These are phyloP conservation scores for Nebria brevicollis DNA, from an alignment of 2,888 invertebrate species.

Conservation along the genomic window DNA sequence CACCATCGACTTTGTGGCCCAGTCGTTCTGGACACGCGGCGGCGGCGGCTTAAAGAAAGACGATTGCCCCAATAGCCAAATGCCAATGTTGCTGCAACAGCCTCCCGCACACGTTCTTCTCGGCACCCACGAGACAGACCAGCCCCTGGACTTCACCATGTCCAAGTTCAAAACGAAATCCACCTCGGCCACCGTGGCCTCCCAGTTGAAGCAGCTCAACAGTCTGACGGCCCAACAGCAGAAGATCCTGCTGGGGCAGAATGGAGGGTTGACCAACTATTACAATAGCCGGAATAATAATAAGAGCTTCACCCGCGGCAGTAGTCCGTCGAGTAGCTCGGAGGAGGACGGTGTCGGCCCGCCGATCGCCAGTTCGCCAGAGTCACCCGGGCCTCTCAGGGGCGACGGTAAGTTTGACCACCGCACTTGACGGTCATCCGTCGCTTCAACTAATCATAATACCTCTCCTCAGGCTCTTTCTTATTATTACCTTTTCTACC, in stretches of 20 bases:
- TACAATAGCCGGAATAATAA: slow-evolving; percentile 60
- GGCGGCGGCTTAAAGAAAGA: slow-evolving; percentile 50
- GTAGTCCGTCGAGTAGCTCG: slow-evolving; percentile 61
- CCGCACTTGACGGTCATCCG: not conserved
- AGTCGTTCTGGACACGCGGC: slow-evolving; percentile 55
- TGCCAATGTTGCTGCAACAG: slow-evolving; percentile 73
- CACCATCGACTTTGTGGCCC: slow-evolving; percentile 64
- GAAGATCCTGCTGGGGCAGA: slow-evolving; percentile 61
- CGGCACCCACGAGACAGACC: slow-evolving; percentile 63
- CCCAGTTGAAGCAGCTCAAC: slow-evolving; percentile 60
- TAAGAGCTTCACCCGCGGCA: slow-evolving; percentile 58
- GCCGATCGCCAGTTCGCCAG: slow-evolving; percentile 58
- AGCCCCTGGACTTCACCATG: slow-evolving; percentile 81
- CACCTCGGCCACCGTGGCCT: slow-evolving; percentile 56
- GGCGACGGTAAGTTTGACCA: slow-evolving; percentile 60
- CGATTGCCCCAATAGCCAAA: slow-evolving; percentile 56
- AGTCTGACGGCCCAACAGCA: slow-evolving; percentile 57
- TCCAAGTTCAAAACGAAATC: slow-evolving; percentile 65
- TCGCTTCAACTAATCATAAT: not conserved
- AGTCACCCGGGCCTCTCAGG: slow-evolving; percentile 59
- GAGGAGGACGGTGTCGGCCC: slow-evolving; percentile 64
- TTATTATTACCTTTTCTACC: not conserved
- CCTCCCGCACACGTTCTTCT: slow-evolving; percentile 62
- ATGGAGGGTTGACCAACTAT: slow-evolving; percentile 51
- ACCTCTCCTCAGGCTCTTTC: not conserved